These are phyloP conservation scores for Parotocinclus haroldoi DNA, from an alignment of 2,797 vertebrate species.

Conservation along the genomic window DNA sequence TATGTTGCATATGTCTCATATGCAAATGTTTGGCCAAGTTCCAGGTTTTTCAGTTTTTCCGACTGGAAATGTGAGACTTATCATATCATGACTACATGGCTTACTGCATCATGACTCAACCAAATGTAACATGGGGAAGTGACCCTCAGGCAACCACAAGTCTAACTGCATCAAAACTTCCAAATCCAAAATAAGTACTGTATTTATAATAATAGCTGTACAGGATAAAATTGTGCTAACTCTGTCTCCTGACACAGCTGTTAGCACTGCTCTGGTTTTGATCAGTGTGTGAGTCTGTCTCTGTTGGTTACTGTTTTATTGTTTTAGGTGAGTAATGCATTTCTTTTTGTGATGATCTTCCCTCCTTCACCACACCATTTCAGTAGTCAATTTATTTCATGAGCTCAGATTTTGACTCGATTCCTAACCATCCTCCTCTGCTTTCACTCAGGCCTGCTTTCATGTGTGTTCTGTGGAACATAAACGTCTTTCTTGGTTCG, in stretches of 20 bases:
- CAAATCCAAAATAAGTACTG: neutral
- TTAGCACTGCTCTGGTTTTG: neutral
- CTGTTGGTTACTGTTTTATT: neutral
- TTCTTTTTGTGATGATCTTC: neutral
- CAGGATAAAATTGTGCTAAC: too few relatives aligned
- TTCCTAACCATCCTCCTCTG: constrained; percentile 5
- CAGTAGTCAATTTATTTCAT: constrained; percentile 8
- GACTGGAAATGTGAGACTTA: too few relatives aligned
- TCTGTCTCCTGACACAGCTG: too few relatives aligned
- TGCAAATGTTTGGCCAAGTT: too few relatives aligned
- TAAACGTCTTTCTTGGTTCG: constrained; percentile 3
- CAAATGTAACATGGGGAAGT: too few relatives aligned
- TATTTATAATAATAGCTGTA: constrained; percentile 1
- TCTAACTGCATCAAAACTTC: too few relatives aligned
- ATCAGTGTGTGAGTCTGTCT: neutral
- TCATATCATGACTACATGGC: too few relatives aligned
- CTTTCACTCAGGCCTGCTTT: neutral
- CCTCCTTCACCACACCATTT: neutral
- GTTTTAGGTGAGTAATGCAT: constrained; percentile 6
- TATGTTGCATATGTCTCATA: too few relatives aligned
- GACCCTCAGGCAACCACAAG: too few relatives aligned
- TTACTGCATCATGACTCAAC: too few relatives aligned
- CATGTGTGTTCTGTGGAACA: constrained; percentile 12
- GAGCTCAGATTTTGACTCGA: neutral
- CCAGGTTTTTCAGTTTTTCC: too few relatives aligned